Evolutionary conservation across 2,113 vertebrate genomes (phyloP), one percentile per base, ranked within the genome.

Genomic region (Tragelaphus scriptus): DNA sequence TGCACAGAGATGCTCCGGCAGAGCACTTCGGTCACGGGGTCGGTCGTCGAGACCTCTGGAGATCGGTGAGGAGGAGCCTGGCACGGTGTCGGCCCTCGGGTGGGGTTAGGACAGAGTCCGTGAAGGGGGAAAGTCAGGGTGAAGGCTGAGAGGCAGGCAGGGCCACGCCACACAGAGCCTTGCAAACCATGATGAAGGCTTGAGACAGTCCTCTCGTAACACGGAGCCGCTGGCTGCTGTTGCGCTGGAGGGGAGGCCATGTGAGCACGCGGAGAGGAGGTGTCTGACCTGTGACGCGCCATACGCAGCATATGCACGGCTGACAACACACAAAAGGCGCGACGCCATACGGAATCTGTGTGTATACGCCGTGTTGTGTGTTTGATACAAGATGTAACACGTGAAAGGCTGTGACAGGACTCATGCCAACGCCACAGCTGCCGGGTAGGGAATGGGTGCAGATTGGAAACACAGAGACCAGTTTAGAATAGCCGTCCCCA

Each of bases 41-140:
- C 0, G 0, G 25, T 19, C 1, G 0, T 21, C 1, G 1, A 85
- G 36, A n/a, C 36, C 14, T 11, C 36, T 8, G 32, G 40, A 23
- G 51, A 7, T 84, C 0, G 17, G 1, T 55, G 32, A n/a, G 7
- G 6, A 21, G 75, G 56, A 56, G 55, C 17, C 14, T 58, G 5
- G 28, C 25, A 11, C 1, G 6, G 55, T 2, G 40, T 25, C 23
- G 58, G 30, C 11, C 1, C 49, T 53, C 1, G 21, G 17, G 44
- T 68, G 51, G n/a, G 19, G 36, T 25, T 12, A 15, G 40, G 30
- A 9, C 10, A 30, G 47, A 63, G 30, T 21, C 53, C 32, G 1
- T 32, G 28, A 32, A 59, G 12, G 19, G 23, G n/a, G 7, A 86
- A 19, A 2, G 36, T 75, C 21, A 2, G 12, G 53, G 59, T 61